A percentile compares a stretch with the other conserved stretches of the same genome.
phyloP scores from a whole-genome alignment of 2,797 vertebrate species.

The Echiichthys vipera region DNA sequence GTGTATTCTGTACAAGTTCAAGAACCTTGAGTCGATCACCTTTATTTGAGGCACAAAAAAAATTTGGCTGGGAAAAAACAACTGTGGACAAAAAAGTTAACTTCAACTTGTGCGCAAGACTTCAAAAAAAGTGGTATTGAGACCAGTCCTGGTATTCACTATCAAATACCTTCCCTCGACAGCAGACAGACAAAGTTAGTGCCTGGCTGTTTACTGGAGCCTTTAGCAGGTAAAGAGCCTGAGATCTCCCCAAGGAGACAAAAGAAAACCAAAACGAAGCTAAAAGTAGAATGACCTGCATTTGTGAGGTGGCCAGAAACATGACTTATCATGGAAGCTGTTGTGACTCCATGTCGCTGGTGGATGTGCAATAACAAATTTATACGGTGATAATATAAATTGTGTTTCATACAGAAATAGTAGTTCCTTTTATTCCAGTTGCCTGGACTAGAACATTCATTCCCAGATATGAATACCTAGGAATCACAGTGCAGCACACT shows the following conservation, averaged over 20 bases:
- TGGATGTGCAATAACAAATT: neutral
- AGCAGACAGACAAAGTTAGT: neutral
- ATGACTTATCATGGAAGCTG: neutral
- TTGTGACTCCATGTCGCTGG: neutral
- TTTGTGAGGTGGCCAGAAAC: neutral
- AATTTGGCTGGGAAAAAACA: no score
- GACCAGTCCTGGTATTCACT: no score
- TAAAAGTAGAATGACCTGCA: neutral
- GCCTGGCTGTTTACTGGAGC: no score
- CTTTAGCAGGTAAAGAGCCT: neutral
- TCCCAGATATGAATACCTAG: neutral
- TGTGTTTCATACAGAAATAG: neutral
- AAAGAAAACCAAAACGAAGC: constrained; percentile 7
- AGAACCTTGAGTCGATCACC: no score
- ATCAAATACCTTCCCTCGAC: neutral
- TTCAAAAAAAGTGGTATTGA: no score
- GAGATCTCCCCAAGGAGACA: neutral
- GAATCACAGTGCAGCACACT: neutral
- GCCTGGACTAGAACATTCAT: neutral
- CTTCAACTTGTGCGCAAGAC: no score
- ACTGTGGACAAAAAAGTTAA: no score
- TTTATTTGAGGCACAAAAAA: no score
- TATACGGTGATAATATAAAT: neutral
- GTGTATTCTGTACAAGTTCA: no score
- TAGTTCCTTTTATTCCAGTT: neutral